Evolutionary conservation across 2,888 invertebrate species (phyloP), one percentile per base, ranked within the genome.

Genomic region (Parnassius glacialis): DNA sequence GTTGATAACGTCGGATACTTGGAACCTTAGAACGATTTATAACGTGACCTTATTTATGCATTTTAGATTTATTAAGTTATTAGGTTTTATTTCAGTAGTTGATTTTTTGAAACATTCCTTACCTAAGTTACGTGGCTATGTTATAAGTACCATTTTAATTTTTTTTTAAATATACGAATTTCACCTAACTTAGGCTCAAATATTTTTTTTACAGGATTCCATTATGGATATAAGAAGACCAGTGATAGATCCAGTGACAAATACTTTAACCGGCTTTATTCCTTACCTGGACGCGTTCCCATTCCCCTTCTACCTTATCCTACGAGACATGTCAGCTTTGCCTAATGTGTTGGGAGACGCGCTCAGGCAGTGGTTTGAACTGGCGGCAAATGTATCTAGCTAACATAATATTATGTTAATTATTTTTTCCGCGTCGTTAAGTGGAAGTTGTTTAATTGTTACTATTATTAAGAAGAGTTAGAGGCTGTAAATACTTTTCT

Each of bases 281-380:
- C 93, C 95, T 0, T 99, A 99, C 82, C 94, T 99, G 92, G 98
- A 99, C 75, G 94, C 94, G 55, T 99, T 99, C 86, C 99, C 99
- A 0, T 99, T 99, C 85, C 98, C 99, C 0, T 99, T 97, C 92
- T 99, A 99, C 84, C 93, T 99, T 56, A 96, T 99, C 74, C 93
- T 99, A 42, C 91, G 97, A 64, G 97, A 99, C 78, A 95, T 99
- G 74, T 94, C 95, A 66, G 95, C 96, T 41, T 87, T 99, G 64
- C 99, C 99, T 0, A 93, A 94, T 45, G 97, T 98, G 1, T 92
- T 99, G 42, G 97, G 99, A 72, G 99, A 99, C 83, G 99, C 99
- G 0, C 92, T 99, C 65, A 91, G 99, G 63, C 99, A 99, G 80
- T 99, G 99, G 99, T 99, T 99, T 83, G 99, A 99, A 92, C 90